Conservation (phyloP, 2,113 vertebrate genomes). For the Dasyurus viverrinus region DNA sequence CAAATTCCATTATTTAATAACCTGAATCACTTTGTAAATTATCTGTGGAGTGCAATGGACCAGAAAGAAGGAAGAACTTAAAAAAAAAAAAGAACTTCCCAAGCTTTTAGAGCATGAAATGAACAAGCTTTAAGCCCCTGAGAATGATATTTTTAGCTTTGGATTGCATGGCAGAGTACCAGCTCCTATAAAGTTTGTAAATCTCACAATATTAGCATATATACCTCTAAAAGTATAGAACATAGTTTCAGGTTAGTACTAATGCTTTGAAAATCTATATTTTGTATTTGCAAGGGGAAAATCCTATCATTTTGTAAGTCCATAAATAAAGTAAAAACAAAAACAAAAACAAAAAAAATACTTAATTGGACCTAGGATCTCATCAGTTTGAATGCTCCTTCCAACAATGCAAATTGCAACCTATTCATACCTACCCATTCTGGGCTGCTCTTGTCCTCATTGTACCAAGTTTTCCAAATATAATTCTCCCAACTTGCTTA, state of each 20-base stretch:
- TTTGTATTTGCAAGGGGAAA: constrained; percentile 32
- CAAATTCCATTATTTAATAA: constrained; percentile 8
- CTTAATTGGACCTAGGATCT: background rate
- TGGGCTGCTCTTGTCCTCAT: background rate
- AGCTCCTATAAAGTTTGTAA: constrained; percentile 75
- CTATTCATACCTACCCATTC: background rate
- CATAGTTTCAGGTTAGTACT: constrained; percentile 58
- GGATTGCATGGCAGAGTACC: constrained; percentile 71
- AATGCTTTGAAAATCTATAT: constrained; percentile 47
- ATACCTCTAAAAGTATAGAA: constrained; percentile 51
- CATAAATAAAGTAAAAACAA: constrained; percentile 4
- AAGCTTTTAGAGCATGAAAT: constrained; percentile 78
- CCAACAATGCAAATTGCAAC: background rate
- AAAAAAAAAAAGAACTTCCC: constrained; percentile 62
- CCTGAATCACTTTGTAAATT: constrained; percentile 53
- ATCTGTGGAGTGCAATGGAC: constrained; percentile 42
- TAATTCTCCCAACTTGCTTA: background rate
- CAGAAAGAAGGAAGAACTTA: constrained; percentile 40
- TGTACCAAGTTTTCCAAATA: background rate
- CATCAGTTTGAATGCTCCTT: background rate
- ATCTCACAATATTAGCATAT: constrained; percentile 81
- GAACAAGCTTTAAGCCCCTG: constrained; percentile 57
- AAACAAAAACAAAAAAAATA: no score
- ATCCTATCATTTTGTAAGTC: background rate
- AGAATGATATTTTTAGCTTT: constrained; percentile 78